Conservation (phyloP, 2,797 vertebrate species). For the Danio jaintianensis region DNA sequence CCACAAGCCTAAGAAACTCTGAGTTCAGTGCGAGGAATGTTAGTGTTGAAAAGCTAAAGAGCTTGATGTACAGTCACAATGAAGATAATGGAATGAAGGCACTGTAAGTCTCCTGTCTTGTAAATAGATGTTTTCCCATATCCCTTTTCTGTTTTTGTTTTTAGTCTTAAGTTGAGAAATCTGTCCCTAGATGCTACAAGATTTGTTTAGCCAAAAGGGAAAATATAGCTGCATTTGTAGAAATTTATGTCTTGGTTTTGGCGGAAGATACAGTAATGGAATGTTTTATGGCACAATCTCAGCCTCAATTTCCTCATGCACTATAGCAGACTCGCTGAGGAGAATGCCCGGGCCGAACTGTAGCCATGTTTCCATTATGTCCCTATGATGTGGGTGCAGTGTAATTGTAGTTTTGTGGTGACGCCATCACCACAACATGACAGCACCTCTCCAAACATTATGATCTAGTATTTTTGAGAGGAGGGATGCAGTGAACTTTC, state of each 20-base stretch:
- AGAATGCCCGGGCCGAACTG: conserved; percentile 38
- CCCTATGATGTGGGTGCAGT: conserved; percentile 58
- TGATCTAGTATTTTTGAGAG: conserved; percentile 39
- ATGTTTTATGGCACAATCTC: conserved; percentile 69
- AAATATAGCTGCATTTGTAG: conserved; percentile 61
- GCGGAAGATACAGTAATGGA: conserved; percentile 55
- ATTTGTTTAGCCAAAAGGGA: conserved; percentile 55
- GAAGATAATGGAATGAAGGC: conserved; percentile 48
- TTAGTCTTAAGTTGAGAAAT: conserved; percentile 62
- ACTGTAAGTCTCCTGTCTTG: conserved; percentile 53
- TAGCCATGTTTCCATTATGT: conserved; percentile 59
- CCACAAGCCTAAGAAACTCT: conserved; percentile 54
- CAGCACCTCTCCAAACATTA: conserved; percentile 47
- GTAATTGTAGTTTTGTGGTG: conserved; percentile 58
- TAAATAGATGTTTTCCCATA: conserved; percentile 42
- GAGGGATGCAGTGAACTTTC: conserved; percentile 51
- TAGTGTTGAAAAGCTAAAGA: conserved; percentile 57
- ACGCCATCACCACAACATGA: conserved; percentile 55
- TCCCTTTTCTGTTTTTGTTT: conserved; percentile 31
- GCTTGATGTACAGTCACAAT: conserved; percentile 53
- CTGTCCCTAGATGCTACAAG: conserved; percentile 62
- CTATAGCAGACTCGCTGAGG: conserved; percentile 47
- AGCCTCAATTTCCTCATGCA: conserved; percentile 64
- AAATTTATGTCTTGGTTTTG: conserved; percentile 70
- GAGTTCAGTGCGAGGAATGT: conserved; percentile 48